These are phyloP conservation scores for Drosophila percnosoma DNA, from an alignment of 2,888 invertebrate species.

Conservation along the genomic window DNA sequence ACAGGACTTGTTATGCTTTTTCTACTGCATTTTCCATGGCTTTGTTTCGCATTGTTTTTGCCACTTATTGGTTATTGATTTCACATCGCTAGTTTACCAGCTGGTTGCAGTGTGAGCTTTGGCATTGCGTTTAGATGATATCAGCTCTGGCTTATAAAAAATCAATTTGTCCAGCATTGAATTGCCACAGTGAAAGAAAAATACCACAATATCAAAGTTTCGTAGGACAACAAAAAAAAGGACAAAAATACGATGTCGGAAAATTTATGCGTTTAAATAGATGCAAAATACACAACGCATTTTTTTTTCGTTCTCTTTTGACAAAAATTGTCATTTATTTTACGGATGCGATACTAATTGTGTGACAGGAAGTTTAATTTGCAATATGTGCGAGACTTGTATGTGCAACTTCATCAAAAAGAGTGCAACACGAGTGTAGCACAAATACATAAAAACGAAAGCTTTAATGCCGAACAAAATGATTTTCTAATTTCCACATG, in stretches of 20 bases:
- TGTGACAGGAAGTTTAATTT: constrained; percentile 75
- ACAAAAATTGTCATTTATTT: constrained; percentile 40
- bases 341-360: constrained; percentile 53
- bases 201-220: constrained; percentile 23
- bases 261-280: constrained; percentile 64
- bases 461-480: constrained; percentile 53
- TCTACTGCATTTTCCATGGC: not conserved
- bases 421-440: constrained; percentile 9
- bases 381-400: constrained; percentile 44
- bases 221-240: not conserved
- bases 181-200: constrained; percentile 29
- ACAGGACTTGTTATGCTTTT: not conserved
- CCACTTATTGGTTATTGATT: constrained; percentile 51
- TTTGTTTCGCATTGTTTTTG: constrained; percentile 20
- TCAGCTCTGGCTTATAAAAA: constrained; percentile 51
- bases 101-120: not conserved
- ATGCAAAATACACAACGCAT: constrained; percentile 36
- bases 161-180: constrained; percentile 57
- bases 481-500: constrained; percentile 76
- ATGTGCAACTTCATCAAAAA: constrained; percentile 13
- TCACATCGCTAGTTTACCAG: constrained; percentile 6
- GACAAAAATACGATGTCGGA: constrained; percentile 16
- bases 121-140: constrained; percentile 7
- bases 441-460: constrained; percentile 23
- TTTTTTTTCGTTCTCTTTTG: constrained; percentile 27